Evolutionary conservation across 1,140 invertebrate genomes (phyloP).

Genomic region (Drosophila navojoa): DNA sequence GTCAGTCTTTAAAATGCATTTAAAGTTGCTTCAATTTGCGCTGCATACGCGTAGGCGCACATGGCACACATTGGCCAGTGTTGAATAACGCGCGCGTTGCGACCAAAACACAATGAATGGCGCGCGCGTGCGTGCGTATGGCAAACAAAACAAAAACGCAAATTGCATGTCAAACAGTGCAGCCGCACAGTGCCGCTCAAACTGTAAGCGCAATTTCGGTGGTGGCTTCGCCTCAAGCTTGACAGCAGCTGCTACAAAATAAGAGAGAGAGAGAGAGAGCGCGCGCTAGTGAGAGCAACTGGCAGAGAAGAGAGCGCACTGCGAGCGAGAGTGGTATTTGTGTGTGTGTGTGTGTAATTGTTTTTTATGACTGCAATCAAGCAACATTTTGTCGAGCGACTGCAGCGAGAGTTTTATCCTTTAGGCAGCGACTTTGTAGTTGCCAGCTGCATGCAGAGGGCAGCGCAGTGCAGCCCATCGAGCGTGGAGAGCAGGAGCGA

Average conservation of each 20-base stretch:
- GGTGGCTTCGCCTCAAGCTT: slow-evolving; percentile 52
- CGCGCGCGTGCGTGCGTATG: slow-evolving; percentile 14
- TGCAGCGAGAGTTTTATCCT: slow-evolving; percentile 26
- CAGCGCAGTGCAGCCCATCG: slow-evolving; percentile 8
- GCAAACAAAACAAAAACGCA: slow-evolving; percentile 49
- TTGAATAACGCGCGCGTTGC: slow-evolving; percentile 45
- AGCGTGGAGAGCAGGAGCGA: slow-evolving; percentile 4
- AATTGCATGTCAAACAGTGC: slow-evolving; percentile 38
- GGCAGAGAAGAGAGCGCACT: slow-evolving; percentile 7
- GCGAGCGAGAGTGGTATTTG: slow-evolving; percentile 11
- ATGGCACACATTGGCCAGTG: slow-evolving; percentile 56
- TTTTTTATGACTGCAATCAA: slow-evolving; percentile 36
- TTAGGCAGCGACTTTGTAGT: slow-evolving; percentile 22
- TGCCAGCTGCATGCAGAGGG: slow-evolving; percentile 49
- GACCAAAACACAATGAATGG: slow-evolving; percentile 29
- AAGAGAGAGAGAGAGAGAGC: slow-evolving; percentile 7
- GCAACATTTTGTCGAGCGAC: slow-evolving; percentile 13
- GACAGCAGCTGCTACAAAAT: slow-evolving; percentile 23
- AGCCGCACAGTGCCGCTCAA: slow-evolving; percentile 10
- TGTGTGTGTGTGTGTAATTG: slow-evolving; percentile 26
- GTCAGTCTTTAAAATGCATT: slow-evolving; percentile 36
- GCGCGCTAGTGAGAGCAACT: not conserved
- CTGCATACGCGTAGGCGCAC: slow-evolving; percentile 50
- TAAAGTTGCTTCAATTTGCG: slow-evolving; percentile 8
- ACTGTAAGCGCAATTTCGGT: slow-evolving; percentile 42